Percentiles rank a stretch among this genome's conserved stretches.
phyloP scores from a whole-genome alignment of 2,888 invertebrate species.

The Theodoxus fluviatilis region DNA sequence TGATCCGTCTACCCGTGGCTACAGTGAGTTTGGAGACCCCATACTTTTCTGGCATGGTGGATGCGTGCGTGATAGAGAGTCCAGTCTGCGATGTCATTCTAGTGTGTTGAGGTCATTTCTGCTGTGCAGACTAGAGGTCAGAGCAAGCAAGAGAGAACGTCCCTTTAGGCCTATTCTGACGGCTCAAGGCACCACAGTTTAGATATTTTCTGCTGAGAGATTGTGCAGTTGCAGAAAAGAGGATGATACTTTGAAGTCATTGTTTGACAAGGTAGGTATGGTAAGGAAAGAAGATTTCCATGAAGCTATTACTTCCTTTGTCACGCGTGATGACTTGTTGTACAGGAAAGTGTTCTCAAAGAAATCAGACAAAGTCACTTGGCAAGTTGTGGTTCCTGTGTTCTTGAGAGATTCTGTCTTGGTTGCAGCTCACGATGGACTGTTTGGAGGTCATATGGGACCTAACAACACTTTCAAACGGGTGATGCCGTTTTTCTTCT shows the following conservation, averaged over 20 bases:
- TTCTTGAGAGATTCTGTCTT: no score
- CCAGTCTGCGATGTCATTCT: slow-evolving; percentile 2
- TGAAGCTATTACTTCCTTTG: neutral
- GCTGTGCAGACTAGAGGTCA: slow-evolving; percentile 1
- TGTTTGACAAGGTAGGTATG: neutral
- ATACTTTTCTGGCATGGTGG: neutral
- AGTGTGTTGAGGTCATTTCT: neutral
- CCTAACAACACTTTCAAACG: no score
- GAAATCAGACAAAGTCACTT: neutral
- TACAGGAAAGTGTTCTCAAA: neutral
- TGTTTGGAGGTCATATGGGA: no score
- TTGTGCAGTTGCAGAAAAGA: neutral
- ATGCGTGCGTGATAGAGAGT: neutral
- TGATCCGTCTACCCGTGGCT: neutral
- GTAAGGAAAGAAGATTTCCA: neutral
- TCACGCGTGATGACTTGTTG: neutral
- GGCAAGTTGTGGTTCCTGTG: no score
- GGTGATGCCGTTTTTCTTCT: no score
- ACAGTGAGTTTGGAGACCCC: neutral
- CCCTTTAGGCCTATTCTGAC: neutral
- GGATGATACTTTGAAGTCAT: neutral
- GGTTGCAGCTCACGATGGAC: no score
- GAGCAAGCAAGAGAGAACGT: neutral
- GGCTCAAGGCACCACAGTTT: neutral
- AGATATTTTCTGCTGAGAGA: neutral